A percentile compares a stretch with the other conserved stretches of the same genome.
phyloP scores from a whole-genome alignment of 1,140 invertebrate genomes.

The Ylistrum balloti region DNA sequence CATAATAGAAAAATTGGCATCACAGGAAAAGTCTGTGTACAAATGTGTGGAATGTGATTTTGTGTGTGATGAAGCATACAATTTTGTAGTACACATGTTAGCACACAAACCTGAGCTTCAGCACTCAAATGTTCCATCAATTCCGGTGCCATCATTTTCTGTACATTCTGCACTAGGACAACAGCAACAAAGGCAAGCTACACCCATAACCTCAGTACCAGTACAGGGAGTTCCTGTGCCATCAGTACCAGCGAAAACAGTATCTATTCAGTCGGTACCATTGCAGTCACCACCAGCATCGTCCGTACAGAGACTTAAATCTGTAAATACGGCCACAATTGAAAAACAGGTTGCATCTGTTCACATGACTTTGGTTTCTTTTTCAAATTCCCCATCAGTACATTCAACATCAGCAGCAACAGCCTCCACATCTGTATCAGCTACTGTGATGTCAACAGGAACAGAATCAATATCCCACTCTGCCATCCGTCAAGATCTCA shows the following conservation, averaged over 20 bases:
- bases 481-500: slow-evolving; percentile 61
- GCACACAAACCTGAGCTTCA: slow-evolving; percentile 68
- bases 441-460: slow-evolving; percentile 6
- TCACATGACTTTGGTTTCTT: too few relatives aligned
- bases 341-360: too few relatives aligned
- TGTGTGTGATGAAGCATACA: slow-evolving; percentile 69
- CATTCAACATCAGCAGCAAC: slow-evolving; percentile 5
- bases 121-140: slow-evolving; percentile 18
- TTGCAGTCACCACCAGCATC: background rate
- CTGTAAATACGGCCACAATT: too few relatives aligned
- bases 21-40: slow-evolving; percentile 65
- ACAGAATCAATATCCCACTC: slow-evolving; percentile 40
- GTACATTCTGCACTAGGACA: background rate
- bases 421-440: background rate
- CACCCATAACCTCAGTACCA: slow-evolving; percentile 51
- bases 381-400: too few relatives aligned
- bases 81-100: slow-evolving; percentile 77
- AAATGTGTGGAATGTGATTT: slow-evolving; percentile 76
- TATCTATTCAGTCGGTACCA: background rate
- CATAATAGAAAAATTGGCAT: background rate
- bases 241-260: background rate
- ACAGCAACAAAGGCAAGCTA: background rate
- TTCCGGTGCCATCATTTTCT: slow-evolving; percentile 46
- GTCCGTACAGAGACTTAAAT: background rate
- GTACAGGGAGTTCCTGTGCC: background rate